Conservation (phyloP, 30 jellyfish, hydroid and myxozoan genomes). For the Cassiopea xamachana region DNA sequence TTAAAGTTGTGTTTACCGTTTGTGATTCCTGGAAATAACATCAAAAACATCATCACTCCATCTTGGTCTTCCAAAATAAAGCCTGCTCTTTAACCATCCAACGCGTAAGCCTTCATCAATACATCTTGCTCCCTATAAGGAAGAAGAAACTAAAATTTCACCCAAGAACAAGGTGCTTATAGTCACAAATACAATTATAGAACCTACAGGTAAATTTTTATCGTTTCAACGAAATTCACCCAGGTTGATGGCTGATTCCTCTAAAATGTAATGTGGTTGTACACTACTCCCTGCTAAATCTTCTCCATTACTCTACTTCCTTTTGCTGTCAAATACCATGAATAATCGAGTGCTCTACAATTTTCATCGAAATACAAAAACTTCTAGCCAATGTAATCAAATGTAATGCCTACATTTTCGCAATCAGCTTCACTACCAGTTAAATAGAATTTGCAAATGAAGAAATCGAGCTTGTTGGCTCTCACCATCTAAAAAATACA, state of each 20-base stretch:
- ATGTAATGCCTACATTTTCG: slow-evolving; percentile 10
- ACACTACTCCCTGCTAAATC: too few species aligned
- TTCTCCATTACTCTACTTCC: too few species aligned
- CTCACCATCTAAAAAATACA: slow-evolving; percentile 31
- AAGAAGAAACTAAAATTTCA: background rate
- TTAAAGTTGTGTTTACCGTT: slow-evolving; percentile 8
- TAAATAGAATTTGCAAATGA: slow-evolving; percentile 51
- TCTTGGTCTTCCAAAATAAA: slow-evolving; percentile 54
- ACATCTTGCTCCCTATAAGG: slow-evolving; percentile 8
- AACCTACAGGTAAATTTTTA: too few species aligned
- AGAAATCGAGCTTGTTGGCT: slow-evolving; percentile 37
- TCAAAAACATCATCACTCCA: slow-evolving; percentile 57
- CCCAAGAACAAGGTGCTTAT: too few species aligned
- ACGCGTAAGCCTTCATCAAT: slow-evolving; percentile 10
- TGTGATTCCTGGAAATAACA: slow-evolving; percentile 43
- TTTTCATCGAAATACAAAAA: background rate
- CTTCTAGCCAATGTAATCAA: background rate
- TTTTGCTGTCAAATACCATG: too few species aligned
- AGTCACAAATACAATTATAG: too few species aligned
- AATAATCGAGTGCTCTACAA: too few species aligned
- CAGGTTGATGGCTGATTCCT: too few species aligned
- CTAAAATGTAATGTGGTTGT: too few species aligned
- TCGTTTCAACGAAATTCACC: background rate
- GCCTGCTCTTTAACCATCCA: slow-evolving; percentile 51
- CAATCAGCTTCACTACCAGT: slow-evolving; percentile 35